These are phyloP conservation scores for Poliocrania exsul DNA, from an alignment of 2,797 vertebrate genomes.

Conservation along the genomic window DNA sequence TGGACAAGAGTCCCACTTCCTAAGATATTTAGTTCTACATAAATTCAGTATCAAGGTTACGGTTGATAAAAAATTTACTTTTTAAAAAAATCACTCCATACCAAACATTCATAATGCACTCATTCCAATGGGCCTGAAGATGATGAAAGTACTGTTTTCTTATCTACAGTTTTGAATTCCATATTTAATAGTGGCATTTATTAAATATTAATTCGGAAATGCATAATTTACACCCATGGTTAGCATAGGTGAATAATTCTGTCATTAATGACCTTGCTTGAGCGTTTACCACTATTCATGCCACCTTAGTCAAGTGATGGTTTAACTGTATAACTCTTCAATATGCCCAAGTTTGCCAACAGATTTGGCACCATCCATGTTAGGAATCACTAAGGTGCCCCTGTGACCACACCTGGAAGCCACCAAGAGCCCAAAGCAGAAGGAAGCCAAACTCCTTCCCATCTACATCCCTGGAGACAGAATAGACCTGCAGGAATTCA, in stretches of 20 bases:
- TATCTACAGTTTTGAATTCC: not conserved
- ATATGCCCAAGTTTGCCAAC: not conserved
- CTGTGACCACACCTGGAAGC: not conserved
- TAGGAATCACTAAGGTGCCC: not conserved
- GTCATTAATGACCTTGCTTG: not conserved
- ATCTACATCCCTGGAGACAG: not conserved
- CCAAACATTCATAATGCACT: not conserved
- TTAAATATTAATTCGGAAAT: constrained; percentile 29
- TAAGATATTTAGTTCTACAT: not conserved
- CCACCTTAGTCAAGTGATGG: not conserved
- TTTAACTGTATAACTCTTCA: not conserved
- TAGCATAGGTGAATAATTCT: not conserved
- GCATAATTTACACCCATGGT: not conserved
- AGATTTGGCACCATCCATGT: not conserved
- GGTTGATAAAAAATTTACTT: not conserved
- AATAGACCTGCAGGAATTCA: not conserved
- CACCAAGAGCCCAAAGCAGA: not conserved
- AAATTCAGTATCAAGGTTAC: not conserved
- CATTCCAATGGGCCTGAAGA: not conserved
- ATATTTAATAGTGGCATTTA: constrained; percentile 34
- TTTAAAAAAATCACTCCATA: not conserved
- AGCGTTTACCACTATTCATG: not conserved
- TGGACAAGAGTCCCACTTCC: not conserved
- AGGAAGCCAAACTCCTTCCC: not conserved
- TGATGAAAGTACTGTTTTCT: not conserved